phyloP scores from a whole-genome alignment of 2,888 invertebrate species.

The Asteroscopus sphinx region DNA sequence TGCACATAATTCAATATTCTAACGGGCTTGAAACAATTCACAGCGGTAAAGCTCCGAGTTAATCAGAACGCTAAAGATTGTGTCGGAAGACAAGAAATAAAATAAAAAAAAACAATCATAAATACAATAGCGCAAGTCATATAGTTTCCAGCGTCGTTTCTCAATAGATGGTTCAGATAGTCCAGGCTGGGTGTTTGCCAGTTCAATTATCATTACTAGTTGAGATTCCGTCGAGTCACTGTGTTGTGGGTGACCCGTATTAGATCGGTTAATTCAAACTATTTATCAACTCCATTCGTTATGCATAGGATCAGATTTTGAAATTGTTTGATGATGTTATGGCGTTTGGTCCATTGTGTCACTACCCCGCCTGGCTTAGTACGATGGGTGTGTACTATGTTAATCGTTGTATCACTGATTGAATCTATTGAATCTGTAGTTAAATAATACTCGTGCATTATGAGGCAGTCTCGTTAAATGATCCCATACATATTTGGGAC shows the following conservation, averaged over 20 bases:
- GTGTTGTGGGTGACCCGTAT: slow-evolving; percentile 89
- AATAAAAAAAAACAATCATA: slow-evolving; percentile 86
- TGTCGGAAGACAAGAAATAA: slow-evolving; percentile 86
- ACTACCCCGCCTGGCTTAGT: slow-evolving; percentile 80
- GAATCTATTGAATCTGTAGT: slow-evolving; percentile 79
- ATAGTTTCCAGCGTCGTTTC: slow-evolving; percentile 81
- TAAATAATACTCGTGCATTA: slow-evolving; percentile 64
- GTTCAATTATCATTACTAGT: slow-evolving; percentile 89
- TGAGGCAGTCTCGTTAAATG: slow-evolving; percentile 53
- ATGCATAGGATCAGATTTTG: slow-evolving; percentile 89
- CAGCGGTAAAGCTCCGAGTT: slow-evolving; percentile 86
- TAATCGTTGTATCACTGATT: slow-evolving; percentile 82
- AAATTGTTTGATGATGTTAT: slow-evolving; percentile 89
- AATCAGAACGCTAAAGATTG: slow-evolving; percentile 89
- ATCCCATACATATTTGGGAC: slow-evolving; percentile 46
- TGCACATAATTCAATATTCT: slow-evolving; percentile 73
- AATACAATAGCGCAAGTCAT: slow-evolving; percentile 88
- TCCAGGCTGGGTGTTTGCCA: slow-evolving; percentile 88
- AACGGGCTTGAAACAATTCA: slow-evolving; percentile 84
- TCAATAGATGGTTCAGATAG: slow-evolving; percentile 85
- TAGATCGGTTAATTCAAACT: slow-evolving; percentile 90
- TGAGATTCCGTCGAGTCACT: slow-evolving; percentile 84
- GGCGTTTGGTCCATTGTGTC: slow-evolving; percentile 78
- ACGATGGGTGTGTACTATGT: slow-evolving; percentile 87
- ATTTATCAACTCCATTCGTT: slow-evolving; percentile 89